Evolutionary conservation across 2,797 vertebrate species (phyloP).

Genomic region (Lagodon rhomboides): DNA sequence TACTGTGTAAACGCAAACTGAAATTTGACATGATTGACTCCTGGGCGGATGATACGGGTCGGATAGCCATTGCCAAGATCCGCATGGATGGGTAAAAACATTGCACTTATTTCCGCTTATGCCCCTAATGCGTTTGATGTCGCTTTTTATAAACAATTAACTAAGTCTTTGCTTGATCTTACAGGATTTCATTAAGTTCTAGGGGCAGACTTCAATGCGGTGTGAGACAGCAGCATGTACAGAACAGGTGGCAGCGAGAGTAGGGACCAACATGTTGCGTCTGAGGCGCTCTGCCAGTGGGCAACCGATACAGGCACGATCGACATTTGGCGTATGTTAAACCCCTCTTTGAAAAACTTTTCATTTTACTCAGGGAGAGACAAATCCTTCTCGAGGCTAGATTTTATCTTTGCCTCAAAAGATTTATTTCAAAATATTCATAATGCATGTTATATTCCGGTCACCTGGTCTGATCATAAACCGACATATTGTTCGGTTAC

Average conservation of each 20-base stretch:
- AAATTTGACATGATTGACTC: background rate
- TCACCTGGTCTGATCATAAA: background rate
- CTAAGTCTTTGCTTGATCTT: background rate
- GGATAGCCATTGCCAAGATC: background rate
- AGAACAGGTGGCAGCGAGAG: background rate
- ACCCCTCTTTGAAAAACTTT: slow-evolving; percentile 5
- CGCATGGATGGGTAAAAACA: background rate
- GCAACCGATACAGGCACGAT: background rate
- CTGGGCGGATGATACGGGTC: background rate
- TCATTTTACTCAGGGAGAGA: slow-evolving; percentile 9
- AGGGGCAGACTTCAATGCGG: background rate
- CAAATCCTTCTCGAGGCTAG: background rate
- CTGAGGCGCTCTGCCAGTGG: background rate
- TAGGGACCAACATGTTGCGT: background rate
- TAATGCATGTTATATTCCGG: background rate
- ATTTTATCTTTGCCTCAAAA: slow-evolving; percentile 8
- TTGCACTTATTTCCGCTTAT: background rate
- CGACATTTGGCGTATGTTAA: slow-evolving; percentile 2
- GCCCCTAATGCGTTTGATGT: background rate
- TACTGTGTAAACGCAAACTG: background rate
- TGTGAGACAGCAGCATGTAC: slow-evolving; percentile 3
- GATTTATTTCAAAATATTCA: background rate
- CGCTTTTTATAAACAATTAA: background rate
- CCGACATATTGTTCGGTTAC: background rate
- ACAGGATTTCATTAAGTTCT: background rate